Conservation (phyloP, 1,140 invertebrate species). For the Liolophura sinensis region DNA sequence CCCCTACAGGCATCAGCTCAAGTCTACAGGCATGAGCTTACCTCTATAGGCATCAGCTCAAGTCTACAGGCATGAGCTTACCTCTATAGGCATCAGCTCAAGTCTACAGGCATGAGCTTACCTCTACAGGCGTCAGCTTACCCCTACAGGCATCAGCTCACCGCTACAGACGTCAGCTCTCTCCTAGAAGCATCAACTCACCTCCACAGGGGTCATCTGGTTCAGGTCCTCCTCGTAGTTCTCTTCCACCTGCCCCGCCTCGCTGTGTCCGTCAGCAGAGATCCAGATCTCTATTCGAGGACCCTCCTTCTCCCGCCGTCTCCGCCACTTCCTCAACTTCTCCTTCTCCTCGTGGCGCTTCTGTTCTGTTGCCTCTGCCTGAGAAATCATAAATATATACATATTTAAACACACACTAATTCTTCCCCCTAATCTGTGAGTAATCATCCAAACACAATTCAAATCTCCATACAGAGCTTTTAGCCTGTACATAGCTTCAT, state of each 20-base stretch:
- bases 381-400: not conserved
- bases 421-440: not conserved
- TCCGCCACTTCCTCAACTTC: conserved; percentile 64
- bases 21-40: too few species aligned
- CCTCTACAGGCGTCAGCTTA: not conserved
- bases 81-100: too few species aligned
- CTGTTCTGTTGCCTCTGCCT: conserved; percentile 60
- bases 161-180: conserved; percentile 73
- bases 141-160: conserved; percentile 47
- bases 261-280: conserved; percentile 45
- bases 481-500: too few species aligned
- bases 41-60: too few species aligned
- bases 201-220: conserved; percentile 74
- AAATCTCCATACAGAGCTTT: too few species aligned
- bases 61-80: too few species aligned
- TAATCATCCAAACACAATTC: too few species aligned
- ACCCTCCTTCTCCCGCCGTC: conserved; percentile 18
- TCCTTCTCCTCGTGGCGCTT: conserved; percentile 80
- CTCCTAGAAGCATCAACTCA: conserved; percentile 47
- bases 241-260: conserved; percentile 47
- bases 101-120: too few species aligned
- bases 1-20: too few species aligned
- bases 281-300: conserved; percentile 55
- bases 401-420: not conserved
- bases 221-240: conserved; percentile 68